These are phyloP conservation scores for Arnoldichthys spilopterus DNA, from an alignment of 2,797 vertebrate species.

Conservation along the genomic window DNA sequence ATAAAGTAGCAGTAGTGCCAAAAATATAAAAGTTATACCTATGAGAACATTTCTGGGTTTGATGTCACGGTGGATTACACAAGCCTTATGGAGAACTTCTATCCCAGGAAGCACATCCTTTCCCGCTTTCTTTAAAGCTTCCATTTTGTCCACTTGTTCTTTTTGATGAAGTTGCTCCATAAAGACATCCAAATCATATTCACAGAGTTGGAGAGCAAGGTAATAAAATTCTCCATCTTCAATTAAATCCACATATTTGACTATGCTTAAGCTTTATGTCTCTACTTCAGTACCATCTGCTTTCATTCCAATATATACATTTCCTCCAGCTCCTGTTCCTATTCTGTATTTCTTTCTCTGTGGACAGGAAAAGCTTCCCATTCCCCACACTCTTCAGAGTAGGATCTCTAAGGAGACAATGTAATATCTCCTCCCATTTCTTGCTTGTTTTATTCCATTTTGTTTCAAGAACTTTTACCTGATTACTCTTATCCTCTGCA, in stretches of 20 bases:
- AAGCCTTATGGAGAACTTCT: conserved; percentile 23
- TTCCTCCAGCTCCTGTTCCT: conserved; percentile 29
- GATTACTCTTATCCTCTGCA: neutral
- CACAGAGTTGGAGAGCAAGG: conserved; percentile 52
- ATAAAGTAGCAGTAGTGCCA: no score
- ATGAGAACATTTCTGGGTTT: conserved; percentile 56
- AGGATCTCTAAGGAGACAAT: neutral
- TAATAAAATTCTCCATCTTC: conserved; percentile 43
- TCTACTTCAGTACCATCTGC: conserved; percentile 52
- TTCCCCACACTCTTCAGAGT: neutral
- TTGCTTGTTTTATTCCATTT: neutral
- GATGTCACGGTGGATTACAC: conserved; percentile 49
- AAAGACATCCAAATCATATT: conserved; percentile 30
- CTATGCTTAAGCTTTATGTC: conserved; percentile 31
- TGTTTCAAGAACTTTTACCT: neutral
- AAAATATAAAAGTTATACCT: conserved; percentile 29
- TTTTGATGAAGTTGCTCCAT: neutral
- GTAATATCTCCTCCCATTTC: neutral
- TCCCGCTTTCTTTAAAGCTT: neutral
- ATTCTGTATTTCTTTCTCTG: conserved; percentile 15
- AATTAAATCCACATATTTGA: conserved; percentile 41
- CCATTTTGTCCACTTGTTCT: neutral
- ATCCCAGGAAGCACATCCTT: conserved; percentile 39
- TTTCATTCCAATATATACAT: conserved; percentile 40
- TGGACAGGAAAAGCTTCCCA: conserved; percentile 1